Percentiles rank a stretch among this genome's conserved stretches.
These are phyloP conservation scores for Pasiphila rectangulata DNA, from an alignment of 2,888 invertebrate species.

Conservation along the genomic window DNA sequence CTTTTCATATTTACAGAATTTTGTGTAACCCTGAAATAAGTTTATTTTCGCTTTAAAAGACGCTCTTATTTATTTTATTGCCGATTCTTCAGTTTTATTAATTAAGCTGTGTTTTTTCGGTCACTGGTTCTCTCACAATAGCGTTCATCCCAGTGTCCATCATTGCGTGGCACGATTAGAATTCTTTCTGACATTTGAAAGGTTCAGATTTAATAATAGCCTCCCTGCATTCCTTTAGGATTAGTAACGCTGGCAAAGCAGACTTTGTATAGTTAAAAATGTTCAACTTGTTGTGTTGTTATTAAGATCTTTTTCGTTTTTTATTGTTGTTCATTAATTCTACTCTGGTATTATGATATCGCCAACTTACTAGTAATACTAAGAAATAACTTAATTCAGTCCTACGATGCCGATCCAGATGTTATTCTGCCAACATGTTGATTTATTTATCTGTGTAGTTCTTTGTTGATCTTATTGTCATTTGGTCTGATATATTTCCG, in stretches of 20 bases:
- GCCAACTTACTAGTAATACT: not conserved
- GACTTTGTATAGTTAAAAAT: not conserved
- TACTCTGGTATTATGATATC: not conserved
- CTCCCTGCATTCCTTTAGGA: slow-evolving; percentile 37
- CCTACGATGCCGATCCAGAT: too few species aligned
- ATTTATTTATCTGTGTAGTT: too few species aligned
- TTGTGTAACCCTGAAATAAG: slow-evolving; percentile 53
- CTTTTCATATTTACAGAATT: slow-evolving; percentile 52
- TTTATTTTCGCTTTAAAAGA: slow-evolving; percentile 24
- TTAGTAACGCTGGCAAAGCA: slow-evolving; percentile 26
- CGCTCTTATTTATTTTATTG: not conserved
- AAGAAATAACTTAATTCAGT: too few species aligned
- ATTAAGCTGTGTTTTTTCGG: not conserved
- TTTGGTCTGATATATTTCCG: too few species aligned
- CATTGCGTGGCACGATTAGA: slow-evolving; percentile 21
- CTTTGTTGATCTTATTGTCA: too few species aligned
- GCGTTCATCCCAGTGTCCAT: slow-evolving; percentile 14
- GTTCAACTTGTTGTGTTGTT: not conserved
- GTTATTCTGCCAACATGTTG: too few species aligned
- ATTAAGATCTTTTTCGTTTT: not conserved
- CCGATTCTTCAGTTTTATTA: not conserved
- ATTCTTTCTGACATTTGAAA: slow-evolving; percentile 35
- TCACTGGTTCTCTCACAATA: slow-evolving; percentile 24
- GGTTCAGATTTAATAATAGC: slow-evolving; percentile 40
- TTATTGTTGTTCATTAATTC: not conserved